These are phyloP conservation scores for Polydrusus cervinus DNA, from an alignment of 2,888 invertebrate species.

Conservation along the genomic window DNA sequence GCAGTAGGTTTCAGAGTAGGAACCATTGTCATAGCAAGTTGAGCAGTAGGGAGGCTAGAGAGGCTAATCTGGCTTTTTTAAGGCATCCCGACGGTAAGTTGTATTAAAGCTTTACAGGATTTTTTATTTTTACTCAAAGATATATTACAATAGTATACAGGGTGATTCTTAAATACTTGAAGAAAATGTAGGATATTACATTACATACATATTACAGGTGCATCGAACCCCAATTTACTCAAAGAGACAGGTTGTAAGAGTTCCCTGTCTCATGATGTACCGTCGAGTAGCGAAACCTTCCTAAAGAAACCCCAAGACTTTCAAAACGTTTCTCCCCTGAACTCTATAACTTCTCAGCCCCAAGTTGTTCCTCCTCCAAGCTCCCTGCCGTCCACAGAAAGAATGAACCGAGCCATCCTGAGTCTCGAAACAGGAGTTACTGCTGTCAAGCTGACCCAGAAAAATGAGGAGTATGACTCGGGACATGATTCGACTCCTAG, in stretches of 20 bases:
- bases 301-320: conserved; percentile 15
- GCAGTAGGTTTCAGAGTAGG: conserved; percentile 76
- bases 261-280: conserved; percentile 43
- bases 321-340: conserved; percentile 6
- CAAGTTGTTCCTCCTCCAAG: conserved; percentile 76
- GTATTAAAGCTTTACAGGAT: background rate
- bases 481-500: conserved; percentile 89
- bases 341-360: conserved; percentile 72
- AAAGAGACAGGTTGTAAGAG: conserved; percentile 53
- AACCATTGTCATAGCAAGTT: conserved; percentile 70
- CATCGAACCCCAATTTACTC: conserved; percentile 91
- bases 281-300: conserved; percentile 46
- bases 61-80: conserved; percentile 78
- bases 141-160: too few relatives aligned
- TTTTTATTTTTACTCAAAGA: too few relatives aligned
- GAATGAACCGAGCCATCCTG: conserved; percentile 77
- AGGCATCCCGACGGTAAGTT: conserved; percentile 88
- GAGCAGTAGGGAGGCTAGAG: conserved; percentile 64
- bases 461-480: conserved; percentile 86
- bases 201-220: conserved; percentile 64
- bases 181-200: too few relatives aligned
- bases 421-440: conserved; percentile 79
- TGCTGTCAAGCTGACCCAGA: conserved; percentile 74
- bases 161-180: too few relatives aligned
- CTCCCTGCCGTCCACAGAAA: conserved; percentile 77